A percentile compares a stretch with the other conserved stretches of the same genome.
Conservation (phyloP, 2,888 invertebrate species). For the Leistus spinibarbis region DNA sequence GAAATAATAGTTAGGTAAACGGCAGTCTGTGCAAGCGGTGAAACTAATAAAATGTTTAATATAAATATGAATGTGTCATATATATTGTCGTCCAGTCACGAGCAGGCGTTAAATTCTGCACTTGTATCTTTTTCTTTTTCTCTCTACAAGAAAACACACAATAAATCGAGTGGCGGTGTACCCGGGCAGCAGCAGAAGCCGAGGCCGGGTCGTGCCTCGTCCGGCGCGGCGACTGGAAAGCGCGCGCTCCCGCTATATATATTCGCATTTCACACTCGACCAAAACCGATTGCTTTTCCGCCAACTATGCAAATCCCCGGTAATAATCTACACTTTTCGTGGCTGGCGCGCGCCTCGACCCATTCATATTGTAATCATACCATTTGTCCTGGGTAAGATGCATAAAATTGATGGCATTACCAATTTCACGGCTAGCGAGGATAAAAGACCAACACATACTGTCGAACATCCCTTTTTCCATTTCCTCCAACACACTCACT, state of each 20-base stretch:
- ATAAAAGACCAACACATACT: constrained; percentile 28
- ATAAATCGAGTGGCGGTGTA: constrained; percentile 20
- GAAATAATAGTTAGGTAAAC: too few species aligned
- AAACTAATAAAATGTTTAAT: too few species aligned
- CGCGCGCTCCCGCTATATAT: constrained; percentile 41
- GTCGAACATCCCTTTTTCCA: too few species aligned
- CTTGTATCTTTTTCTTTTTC: constrained; percentile 15
- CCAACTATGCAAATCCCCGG: constrained; percentile 47
- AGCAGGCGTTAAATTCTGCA: constrained; percentile 13
- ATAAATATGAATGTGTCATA: too few species aligned
- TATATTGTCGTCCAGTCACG: too few species aligned
- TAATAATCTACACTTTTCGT: constrained; percentile 48
- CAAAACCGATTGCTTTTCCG: constrained; percentile 41
- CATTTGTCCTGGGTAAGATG: constrained; percentile 51
- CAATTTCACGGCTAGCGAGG: constrained; percentile 50
- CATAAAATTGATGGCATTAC: constrained; percentile 53
- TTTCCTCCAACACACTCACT: background rate
- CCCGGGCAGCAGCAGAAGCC: constrained; percentile 1
- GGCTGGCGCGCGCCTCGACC: constrained; percentile 43
- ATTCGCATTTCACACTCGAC: constrained; percentile 44
- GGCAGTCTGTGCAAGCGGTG: too few species aligned
- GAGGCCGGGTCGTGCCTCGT: background rate
- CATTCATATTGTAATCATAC: constrained; percentile 52
- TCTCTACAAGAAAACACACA: constrained; percentile 18
- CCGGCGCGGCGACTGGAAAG: background rate